A percentile compares a stretch with the other conserved stretches of the same genome.
Evolutionary conservation across 2,888 invertebrate genomes (phyloP).

Genomic region (Bellardia pandia): DNA sequence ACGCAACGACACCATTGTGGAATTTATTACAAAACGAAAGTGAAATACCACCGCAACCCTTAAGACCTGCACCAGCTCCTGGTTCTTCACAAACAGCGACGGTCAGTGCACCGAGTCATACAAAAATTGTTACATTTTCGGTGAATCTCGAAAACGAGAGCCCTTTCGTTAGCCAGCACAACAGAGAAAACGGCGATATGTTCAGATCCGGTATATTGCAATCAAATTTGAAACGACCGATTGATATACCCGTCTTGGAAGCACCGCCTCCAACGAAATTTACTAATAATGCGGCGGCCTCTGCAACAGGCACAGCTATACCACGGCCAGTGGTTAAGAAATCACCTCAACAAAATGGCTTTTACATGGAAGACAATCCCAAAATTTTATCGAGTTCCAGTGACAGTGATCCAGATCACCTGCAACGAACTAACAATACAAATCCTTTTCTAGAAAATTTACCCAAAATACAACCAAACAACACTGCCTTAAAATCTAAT

Average conservation of each 20-base stretch:
- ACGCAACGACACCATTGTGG: constrained; percentile 82
- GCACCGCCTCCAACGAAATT: constrained; percentile 78
- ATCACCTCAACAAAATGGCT: constrained; percentile 79
- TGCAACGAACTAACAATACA: constrained; percentile 76
- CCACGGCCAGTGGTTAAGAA: constrained; percentile 82
- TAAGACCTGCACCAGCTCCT: constrained; percentile 87
- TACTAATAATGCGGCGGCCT: constrained; percentile 77
- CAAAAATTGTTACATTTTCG: constrained; percentile 80
- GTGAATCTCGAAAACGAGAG: constrained; percentile 74
- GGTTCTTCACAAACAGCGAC: constrained; percentile 82
- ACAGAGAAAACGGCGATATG: constrained; percentile 57
- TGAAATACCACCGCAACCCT: constrained; percentile 88
- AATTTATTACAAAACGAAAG: constrained; percentile 81
- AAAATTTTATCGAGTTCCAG: constrained; percentile 60
- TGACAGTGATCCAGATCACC: constrained; percentile 59
- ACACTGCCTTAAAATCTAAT: constrained; percentile 75
- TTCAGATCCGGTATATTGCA: constrained; percentile 49
- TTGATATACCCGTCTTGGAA: constrained; percentile 72
- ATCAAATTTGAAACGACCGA: constrained; percentile 48
- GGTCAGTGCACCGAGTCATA: constrained; percentile 73
- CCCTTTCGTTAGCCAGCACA: constrained; percentile 29
- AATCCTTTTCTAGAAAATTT: constrained; percentile 82
- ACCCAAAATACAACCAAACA: constrained; percentile 73
- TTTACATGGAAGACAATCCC: constrained; percentile 68
- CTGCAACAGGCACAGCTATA: constrained; percentile 78